Percentiles rank a stretch among this genome's conserved stretches.
These are phyloP conservation scores for Drosophila maculinotata DNA, from an alignment of 2,888 invertebrate genomes.

Conservation along the genomic window DNA sequence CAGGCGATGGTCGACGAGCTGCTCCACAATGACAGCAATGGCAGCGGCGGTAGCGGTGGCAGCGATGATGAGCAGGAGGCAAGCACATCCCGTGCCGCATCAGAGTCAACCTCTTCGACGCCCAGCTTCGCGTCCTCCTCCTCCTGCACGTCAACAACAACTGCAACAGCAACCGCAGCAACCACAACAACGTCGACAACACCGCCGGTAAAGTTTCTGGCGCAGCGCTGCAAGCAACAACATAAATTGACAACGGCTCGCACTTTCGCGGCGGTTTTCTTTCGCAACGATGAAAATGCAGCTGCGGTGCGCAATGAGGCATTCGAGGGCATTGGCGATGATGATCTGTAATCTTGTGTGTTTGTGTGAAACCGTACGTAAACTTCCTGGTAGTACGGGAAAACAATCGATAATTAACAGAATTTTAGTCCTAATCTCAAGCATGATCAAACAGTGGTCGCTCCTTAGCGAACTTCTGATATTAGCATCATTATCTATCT, in stretches of 20 bases:
- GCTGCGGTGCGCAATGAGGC: constrained; percentile 93
- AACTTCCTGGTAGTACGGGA: constrained; percentile 27
- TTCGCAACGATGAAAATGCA: constrained; percentile 86
- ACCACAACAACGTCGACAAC: constrained; percentile 57
- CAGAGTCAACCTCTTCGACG: constrained; percentile 71
- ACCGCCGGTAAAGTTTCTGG: constrained; percentile 86
- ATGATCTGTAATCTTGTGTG: constrained; percentile 89
- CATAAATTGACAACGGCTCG: constrained; percentile 87
- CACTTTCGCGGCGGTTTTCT: constrained; percentile 87
- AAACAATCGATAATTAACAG: constrained; percentile 27
- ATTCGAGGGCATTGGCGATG: constrained; percentile 97
- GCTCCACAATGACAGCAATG: constrained; percentile 56
- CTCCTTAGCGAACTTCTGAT: neutral
- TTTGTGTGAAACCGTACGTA: constrained; percentile 24
- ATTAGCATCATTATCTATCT: too few relatives aligned
- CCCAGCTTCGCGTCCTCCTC: constrained; percentile 64
- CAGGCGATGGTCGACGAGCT: constrained; percentile 98
- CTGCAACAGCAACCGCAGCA: constrained; percentile 45
- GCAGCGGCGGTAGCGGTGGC: constrained; percentile 13
- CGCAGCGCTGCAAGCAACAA: constrained; percentile 87
- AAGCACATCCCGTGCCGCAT: constrained; percentile 54
- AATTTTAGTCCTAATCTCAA: constrained; percentile 3
- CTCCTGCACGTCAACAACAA: constrained; percentile 50
- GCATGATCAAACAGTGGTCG: too few relatives aligned
- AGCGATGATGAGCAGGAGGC: constrained; percentile 72